Base-by-base conservation (phyloP, 2,113 vertebrate species). In the Callionymus lyra region DNA sequence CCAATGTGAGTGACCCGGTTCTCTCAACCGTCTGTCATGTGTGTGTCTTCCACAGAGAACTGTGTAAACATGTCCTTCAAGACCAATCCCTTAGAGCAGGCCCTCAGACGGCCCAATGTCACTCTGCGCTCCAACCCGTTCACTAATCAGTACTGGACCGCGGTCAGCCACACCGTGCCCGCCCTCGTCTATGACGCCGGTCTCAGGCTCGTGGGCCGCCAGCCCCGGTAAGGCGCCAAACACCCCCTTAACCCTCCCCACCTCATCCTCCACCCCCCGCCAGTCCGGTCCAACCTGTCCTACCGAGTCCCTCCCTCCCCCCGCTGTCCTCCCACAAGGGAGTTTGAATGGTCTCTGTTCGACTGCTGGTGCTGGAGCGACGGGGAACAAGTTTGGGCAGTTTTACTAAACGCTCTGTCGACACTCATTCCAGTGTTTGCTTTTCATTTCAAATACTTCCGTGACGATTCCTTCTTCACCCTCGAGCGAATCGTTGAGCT, bases 161-260 rank as follows among this genome's bases (percentile, higher is more conserved):
- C 87, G 63, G 85, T 90, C 77, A 82, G 41, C 81, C 65, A 88
- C 81, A 82, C 73, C 65, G 32, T 87, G 15, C 75, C 89, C 53
- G 91, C 84, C 18, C 84, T 94, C 82, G 87, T 92, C 67, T 82
- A 75, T 73, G 88, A 97, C 79, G 81, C 86, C 80, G 82, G 81
- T 79, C 85, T 93, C 77, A 85, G 63, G 82, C 85, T 94, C 85
- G 81, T 77, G 74, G 91, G 92, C 88, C 88, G 72, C 77, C 81
- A 90, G 74, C 87, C 88, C 82, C 47, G 90, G 92, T 98, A 96
- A 98, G 93, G 82, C 83, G 65, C 52, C 68, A 83, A 71, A 68
- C 59, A 73, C 70, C 67, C 68, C 12, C 63, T 54, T n/a, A n/a
- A n/a, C n/a, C n/a, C n/a, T 56, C 59, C 76, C 35, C 19, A 36